Conservation (phyloP, 2,888 invertebrate species). For the Lingula anatina region DNA sequence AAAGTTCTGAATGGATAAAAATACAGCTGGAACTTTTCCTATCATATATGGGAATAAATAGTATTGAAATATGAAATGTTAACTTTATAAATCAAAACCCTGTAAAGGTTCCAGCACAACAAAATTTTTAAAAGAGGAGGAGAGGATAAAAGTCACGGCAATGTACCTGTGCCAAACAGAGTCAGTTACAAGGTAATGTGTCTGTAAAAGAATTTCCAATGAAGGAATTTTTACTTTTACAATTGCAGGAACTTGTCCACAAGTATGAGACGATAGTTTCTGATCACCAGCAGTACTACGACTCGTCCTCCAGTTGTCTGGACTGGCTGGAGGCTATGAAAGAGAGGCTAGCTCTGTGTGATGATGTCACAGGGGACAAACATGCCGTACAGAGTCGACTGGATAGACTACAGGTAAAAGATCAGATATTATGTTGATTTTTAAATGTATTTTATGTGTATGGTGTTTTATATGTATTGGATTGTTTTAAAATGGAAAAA, state of each 20-base stretch:
- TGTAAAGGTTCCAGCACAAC: no score
- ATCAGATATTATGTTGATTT: slow-evolving; percentile 2
- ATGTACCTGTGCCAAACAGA: no score
- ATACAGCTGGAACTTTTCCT: no score
- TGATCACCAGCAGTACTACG: slow-evolving; percentile 67
- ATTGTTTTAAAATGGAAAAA: not conserved
- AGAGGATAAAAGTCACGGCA: no score
- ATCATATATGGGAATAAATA: no score
- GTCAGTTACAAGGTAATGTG: no score
- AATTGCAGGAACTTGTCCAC: slow-evolving; percentile 51
- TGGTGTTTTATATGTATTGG: not conserved
- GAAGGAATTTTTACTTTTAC: no score
- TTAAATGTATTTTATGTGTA: not conserved
- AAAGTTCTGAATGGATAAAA: no score
- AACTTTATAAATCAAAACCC: no score
- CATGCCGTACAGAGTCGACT: slow-evolving; percentile 76
- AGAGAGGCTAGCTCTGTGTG: slow-evolving; percentile 77
- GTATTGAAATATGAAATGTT: no score
- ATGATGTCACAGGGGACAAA: slow-evolving; percentile 82
- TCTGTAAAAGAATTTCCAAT: no score
- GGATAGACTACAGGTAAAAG: slow-evolving; percentile 62
- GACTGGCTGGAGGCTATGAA: slow-evolving; percentile 79
- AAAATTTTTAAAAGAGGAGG: no score
- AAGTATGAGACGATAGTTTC: slow-evolving; percentile 82
- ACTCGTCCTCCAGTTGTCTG: slow-evolving; percentile 34